A percentile compares a stretch with the other conserved stretches of the same genome.
These are phyloP conservation scores for Polydrusus tereticollis DNA, from an alignment of 2,888 invertebrate genomes.

Conservation along the genomic window DNA sequence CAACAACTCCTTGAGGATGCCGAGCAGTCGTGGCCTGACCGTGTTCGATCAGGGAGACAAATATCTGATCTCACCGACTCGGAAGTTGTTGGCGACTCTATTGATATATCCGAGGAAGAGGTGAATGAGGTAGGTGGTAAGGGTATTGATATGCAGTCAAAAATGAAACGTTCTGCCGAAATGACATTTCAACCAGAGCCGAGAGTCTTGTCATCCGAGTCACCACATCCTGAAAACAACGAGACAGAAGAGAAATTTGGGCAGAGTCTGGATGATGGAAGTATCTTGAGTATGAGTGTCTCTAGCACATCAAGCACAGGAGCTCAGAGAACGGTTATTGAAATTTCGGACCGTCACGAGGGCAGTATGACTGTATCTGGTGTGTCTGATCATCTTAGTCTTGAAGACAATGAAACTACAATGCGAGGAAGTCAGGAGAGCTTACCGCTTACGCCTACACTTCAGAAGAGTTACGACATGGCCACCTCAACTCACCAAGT, in stretches of 20 bases:
- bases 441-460: conserved; percentile 55
- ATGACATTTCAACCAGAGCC: conserved; percentile 86
- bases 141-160: conserved; percentile 73
- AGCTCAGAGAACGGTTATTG: conserved; percentile 66
- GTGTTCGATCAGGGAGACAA: conserved; percentile 55
- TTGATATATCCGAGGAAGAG: conserved; percentile 72
- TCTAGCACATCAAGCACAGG: conserved; percentile 72
- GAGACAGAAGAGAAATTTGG: conserved; percentile 70
- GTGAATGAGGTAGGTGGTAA: conserved; percentile 66
- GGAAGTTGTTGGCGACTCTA: conserved; percentile 67
- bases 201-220: conserved; percentile 66
- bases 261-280: conserved; percentile 73
- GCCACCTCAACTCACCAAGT: conserved; percentile 64
- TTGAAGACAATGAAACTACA: conserved; percentile 63
- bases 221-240: conserved; percentile 65
- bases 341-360: conserved; percentile 66
- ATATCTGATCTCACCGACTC: conserved; percentile 62
- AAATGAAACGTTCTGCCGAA: conserved; percentile 91
- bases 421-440: conserved; percentile 60
- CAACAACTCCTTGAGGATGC: conserved; percentile 67
- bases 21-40: conserved; percentile 54
- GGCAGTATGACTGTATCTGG: conserved; percentile 66
- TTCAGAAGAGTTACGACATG: conserved; percentile 60
- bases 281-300: conserved; percentile 71
- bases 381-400: conserved; percentile 67